Evolutionary conservation across 2,113 vertebrate species (phyloP).

Genomic region (Capra hircus): DNA sequence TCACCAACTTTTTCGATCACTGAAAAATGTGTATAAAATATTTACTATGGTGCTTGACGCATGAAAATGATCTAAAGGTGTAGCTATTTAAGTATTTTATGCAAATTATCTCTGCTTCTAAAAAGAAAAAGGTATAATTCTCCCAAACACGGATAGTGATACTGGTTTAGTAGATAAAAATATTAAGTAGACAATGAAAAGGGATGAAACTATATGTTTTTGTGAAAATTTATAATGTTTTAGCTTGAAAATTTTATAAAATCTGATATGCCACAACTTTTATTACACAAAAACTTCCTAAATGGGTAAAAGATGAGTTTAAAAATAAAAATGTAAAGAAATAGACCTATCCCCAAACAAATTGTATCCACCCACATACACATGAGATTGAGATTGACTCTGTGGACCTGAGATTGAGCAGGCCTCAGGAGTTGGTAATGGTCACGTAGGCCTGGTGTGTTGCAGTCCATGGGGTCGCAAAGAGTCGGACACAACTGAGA

Average conservation of each 20-base stretch:
- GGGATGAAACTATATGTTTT: neutral
- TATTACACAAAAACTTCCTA: neutral
- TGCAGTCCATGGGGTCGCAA: neutral
- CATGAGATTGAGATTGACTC: neutral
- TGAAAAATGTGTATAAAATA: neutral
- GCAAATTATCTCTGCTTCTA: neutral
- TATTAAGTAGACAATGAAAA: neutral
- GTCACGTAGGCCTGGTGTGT: neutral
- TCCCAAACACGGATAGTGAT: neutral
- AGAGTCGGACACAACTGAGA: neutral
- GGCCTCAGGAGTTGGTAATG: neutral
- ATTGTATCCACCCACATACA: neutral
- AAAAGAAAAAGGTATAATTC: neutral
- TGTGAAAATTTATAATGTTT: conserved; percentile 7
- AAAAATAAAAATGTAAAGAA: neutral
- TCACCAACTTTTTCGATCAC: neutral
- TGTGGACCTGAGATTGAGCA: neutral
- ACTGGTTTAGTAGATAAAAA: neutral
- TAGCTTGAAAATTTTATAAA: neutral
- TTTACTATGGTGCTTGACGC: neutral
- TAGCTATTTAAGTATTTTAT: neutral
- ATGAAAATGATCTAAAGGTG: neutral
- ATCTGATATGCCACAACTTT: neutral
- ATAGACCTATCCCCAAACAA: neutral
- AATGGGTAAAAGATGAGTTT: neutral